phyloP scores from a whole-genome alignment of 2,888 invertebrate species.

The Seira ritae region DNA sequence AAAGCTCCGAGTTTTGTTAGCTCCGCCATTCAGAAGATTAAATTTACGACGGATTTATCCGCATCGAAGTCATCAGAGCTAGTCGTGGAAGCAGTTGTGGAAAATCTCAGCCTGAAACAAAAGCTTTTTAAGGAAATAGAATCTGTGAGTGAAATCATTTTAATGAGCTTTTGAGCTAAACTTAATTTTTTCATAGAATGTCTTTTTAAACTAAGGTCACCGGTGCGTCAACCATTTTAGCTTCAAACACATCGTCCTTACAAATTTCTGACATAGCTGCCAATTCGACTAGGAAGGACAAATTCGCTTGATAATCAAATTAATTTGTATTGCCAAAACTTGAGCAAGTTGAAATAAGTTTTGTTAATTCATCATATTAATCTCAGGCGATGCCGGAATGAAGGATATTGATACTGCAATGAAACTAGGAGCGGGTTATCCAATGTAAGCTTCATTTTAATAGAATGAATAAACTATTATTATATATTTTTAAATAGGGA shows the following conservation, averaged over 20 bases:
- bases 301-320: slow-evolving; percentile 77
- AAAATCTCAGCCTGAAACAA: slow-evolving; percentile 87
- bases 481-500: slow-evolving; percentile 25
- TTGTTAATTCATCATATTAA: slow-evolving; percentile 9
- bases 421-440: slow-evolving; percentile 92
- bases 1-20: slow-evolving; percentile 76
- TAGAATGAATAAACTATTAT: background rate
- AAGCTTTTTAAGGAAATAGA: slow-evolving; percentile 86
- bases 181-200: slow-evolving; percentile 74
- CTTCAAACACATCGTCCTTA: slow-evolving; percentile 80
- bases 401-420: slow-evolving; percentile 91
- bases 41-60: slow-evolving; percentile 79
- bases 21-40: slow-evolving; percentile 76
- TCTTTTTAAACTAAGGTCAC: no score
- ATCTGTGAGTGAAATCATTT: slow-evolving; percentile 77
- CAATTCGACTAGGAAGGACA: slow-evolving; percentile 76
- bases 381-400: slow-evolving; percentile 82
- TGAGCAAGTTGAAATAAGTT: background rate
- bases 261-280: slow-evolving; percentile 78
- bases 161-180: no score
- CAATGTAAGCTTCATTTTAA: slow-evolving; percentile 82
- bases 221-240: slow-evolving; percentile 76
- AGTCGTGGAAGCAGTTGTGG: slow-evolving; percentile 91
- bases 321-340: slow-evolving; percentile 6
- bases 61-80: slow-evolving; percentile 84